phyloP scores from a whole-genome alignment of 1,140 invertebrate species.

The Penaeus chinensis region DNA sequence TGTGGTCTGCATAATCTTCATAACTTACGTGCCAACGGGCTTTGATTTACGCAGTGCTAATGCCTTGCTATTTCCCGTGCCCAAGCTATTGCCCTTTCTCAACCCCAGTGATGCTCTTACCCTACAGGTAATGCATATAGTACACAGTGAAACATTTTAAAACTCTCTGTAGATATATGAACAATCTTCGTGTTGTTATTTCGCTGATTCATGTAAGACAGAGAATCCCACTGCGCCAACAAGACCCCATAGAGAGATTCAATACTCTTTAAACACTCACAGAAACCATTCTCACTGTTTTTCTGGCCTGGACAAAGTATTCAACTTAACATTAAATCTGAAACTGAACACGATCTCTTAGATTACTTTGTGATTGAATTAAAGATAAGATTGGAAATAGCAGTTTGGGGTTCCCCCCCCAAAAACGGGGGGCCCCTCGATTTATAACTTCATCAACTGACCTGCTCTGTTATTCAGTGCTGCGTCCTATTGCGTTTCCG shows the following conservation, averaged over 20 bases:
- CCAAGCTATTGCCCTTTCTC: too few relatives aligned
- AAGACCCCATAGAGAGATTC: conserved; percentile 56
- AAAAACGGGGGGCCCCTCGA: too few relatives aligned
- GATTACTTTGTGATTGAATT: conserved; percentile 58
- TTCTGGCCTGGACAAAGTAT: conserved; percentile 33
- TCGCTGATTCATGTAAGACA: conserved; percentile 51
- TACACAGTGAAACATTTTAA: conserved; percentile 24
- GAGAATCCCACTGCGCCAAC: conserved; percentile 48
- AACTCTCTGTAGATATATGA: conserved; percentile 25
- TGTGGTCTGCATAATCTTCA: background rate
- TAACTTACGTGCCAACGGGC: background rate
- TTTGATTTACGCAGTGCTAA: too few relatives aligned
- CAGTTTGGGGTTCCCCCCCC: background rate
- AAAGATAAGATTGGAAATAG: conserved; percentile 45
- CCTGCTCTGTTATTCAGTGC: conserved; percentile 28
- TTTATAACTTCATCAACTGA: conserved; percentile 45
- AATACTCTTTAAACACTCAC: conserved; percentile 59
- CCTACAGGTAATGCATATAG: background rate
- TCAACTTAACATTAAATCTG: conserved; percentile 52
- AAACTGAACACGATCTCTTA: conserved; percentile 52
- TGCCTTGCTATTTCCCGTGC: too few relatives aligned
- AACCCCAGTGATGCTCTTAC: too few relatives aligned
- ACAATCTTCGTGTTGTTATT: conserved; percentile 28
- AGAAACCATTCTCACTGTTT: conserved; percentile 56
- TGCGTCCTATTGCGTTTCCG: background rate